Base-by-base conservation (phyloP, 2,888 invertebrate species). In the Melikaiella ostensackeni region DNA sequence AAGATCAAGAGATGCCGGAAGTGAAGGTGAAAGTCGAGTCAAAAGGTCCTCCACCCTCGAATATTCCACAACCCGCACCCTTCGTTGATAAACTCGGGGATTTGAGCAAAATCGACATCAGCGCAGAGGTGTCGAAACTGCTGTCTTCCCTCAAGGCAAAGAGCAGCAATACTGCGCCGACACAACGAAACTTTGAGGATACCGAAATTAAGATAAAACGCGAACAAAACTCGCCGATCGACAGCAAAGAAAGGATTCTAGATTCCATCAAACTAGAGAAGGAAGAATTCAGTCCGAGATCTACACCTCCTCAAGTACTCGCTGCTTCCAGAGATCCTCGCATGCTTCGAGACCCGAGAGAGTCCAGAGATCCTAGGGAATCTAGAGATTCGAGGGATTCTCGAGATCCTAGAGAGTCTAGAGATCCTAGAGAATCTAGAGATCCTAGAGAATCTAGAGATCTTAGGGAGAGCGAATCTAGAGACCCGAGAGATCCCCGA, bases 101-200 rank as follows among this genome's bases (percentile, higher is more conserved):
- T 88, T 91, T 95, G 50, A 95, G 95, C 13, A 95, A 95, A 91
- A 95, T 96, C 81, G 95, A 95, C 83, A 95, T 96, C 78, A 95
- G 95, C 75, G 95, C 94, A 82, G 95, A 95, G 88, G 95, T 95
- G 8, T 95, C 95, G 1, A 95, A 95, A 89, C 89, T 96, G 75
- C 87, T 96, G 50, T 94, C 94, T 30, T 90, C 91, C 0, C 89
- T 89, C 6, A 86, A 88, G 66, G 86, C 88, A 0, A 87, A 89
- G 1, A 79, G 75, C 19, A 77, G 13, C 13, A 3, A 70, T 8
- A 6, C 3, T 13, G 61, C 8, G 30, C 61, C 27, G 75, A 19
- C 63, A 3, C 19, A 11, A 79, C 73, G 73, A 61, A 46, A 62
- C 30, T 61, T 59, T n/a, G 57, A 50, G 5, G 13, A 13, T 19